Evolutionary conservation across 2,797 vertebrate genomes (phyloP).

Genomic region (Melanitta fusca): DNA sequence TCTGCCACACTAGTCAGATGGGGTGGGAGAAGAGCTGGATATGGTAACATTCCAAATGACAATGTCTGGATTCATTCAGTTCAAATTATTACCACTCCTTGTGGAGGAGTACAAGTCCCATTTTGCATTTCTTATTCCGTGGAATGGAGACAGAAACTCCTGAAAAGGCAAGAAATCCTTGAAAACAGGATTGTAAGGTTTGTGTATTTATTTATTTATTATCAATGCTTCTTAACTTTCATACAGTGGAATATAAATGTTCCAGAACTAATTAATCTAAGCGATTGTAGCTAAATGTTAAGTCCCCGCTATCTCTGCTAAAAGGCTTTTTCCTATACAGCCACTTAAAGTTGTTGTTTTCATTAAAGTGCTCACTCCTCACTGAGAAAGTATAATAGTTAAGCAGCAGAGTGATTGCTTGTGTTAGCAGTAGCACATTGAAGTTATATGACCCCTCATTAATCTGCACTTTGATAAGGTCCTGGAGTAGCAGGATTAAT

Average conservation of each 20-base stretch:
- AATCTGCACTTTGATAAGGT: conserved; percentile 61
- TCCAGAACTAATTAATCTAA: neutral
- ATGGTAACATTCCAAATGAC: neutral
- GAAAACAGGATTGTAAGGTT: neutral
- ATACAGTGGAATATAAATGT: neutral
- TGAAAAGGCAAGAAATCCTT: neutral
- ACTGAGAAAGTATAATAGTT: neutral
- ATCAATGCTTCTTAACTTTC: neutral
- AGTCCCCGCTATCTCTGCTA: neutral
- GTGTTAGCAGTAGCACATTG: conserved; percentile 10
- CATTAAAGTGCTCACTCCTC: neutral
- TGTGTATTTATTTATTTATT: neutral
- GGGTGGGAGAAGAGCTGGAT: neutral
- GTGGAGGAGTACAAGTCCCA: neutral
- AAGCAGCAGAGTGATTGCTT: neutral
- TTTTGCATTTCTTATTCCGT: neutral
- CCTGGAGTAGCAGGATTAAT: conserved; percentile 42
- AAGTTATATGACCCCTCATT: conserved; percentile 53
- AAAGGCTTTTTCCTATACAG: neutral
- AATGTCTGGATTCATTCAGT: neutral
- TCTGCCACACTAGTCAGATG: neutral
- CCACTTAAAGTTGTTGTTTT: neutral
- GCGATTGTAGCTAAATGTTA: neutral
- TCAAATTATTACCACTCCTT: neutral
- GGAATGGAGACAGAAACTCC: neutral